Evolutionary conservation across 2,888 invertebrate genomes (phyloP).

Genomic region (Hypena proboscidalis): DNA sequence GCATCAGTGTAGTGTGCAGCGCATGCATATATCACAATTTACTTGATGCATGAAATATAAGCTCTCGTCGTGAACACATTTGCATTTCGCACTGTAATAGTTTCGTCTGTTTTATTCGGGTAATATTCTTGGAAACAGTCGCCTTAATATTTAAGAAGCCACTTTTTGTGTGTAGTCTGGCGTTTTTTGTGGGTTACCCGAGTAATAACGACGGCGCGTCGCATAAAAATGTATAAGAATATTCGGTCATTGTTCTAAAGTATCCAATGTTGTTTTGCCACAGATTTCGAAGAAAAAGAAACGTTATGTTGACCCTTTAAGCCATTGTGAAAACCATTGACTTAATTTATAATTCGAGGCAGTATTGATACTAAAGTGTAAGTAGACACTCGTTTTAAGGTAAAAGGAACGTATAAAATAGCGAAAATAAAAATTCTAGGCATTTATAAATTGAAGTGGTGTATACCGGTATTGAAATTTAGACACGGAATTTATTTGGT

Average conservation of each 20-base stretch:
- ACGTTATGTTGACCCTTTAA: too few species aligned
- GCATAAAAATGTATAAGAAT: conserved; percentile 15
- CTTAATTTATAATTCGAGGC: too few species aligned
- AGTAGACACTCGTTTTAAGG: conserved; percentile 1
- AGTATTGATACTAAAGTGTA: conserved; percentile 1
- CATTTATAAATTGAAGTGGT: conserved; percentile 15
- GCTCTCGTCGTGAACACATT: conserved; percentile 31
- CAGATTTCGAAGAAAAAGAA: not conserved
- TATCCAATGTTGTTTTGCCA: conserved; percentile 10
- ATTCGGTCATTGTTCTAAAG: conserved; percentile 12
- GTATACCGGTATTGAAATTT: conserved; percentile 31
- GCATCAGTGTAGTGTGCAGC: conserved; percentile 5
- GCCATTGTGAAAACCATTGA: too few species aligned
- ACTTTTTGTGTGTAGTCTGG: conserved; percentile 19
- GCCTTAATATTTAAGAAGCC: conserved; percentile 23
- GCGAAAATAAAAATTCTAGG: conserved; percentile 3
- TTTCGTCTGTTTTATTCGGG: conserved; percentile 18
- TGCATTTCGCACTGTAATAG: conserved; percentile 25
- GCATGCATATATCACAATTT: conserved; percentile 21
- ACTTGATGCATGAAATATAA: conserved; percentile 21
- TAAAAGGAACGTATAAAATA: not conserved
- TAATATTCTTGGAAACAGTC: conserved; percentile 24
- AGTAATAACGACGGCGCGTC: not conserved
- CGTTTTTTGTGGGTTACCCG: conserved; percentile 11
- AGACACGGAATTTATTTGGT: conserved; percentile 36